Percentiles rank a stretch among this genome's conserved stretches.
Conservation (phyloP, 2,797 vertebrate genomes). For the Sparidentex hasta region DNA sequence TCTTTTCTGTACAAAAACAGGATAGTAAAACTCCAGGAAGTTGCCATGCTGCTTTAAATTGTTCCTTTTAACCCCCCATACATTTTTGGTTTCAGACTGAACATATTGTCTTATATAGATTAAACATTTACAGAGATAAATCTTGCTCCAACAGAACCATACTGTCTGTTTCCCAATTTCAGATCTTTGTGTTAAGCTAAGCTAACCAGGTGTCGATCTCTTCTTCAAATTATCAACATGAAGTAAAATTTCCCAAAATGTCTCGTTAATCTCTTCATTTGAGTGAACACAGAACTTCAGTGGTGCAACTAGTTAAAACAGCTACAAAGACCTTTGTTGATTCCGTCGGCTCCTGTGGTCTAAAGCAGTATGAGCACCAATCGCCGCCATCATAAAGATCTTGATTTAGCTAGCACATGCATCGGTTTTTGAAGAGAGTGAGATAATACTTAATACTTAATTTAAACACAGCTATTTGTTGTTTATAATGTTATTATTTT, state of each 20-base stretch:
- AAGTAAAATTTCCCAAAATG: neutral
- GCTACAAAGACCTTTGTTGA: no score
- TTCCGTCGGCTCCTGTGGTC: no score
- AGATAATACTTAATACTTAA: no score
- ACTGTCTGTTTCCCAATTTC: neutral
- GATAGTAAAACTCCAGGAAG: neutral
- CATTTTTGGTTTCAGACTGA: no score
- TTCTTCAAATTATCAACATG: neutral
- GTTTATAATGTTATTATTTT: no score
- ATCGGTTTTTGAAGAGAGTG: no score
- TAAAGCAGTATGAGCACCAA: no score
- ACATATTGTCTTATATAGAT: neutral
- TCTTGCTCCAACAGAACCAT: neutral
- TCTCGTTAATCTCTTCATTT: neutral
- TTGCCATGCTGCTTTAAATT: neutral
- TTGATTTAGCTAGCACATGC: no score
- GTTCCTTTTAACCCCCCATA: neutral
- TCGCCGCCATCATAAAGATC: no score
- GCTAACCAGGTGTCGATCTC: neutral
- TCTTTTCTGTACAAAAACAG: neutral
- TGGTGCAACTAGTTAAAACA: neutral
- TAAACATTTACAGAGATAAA: neutral
- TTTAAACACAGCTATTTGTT: no score
- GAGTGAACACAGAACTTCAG: neutral
- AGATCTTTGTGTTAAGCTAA: neutral